A percentile compares a stretch with the other conserved stretches of the same genome.
Evolutionary conservation across 2,888 invertebrate genomes (phyloP).

Genomic region (Sarcophaga caerulescens): DNA sequence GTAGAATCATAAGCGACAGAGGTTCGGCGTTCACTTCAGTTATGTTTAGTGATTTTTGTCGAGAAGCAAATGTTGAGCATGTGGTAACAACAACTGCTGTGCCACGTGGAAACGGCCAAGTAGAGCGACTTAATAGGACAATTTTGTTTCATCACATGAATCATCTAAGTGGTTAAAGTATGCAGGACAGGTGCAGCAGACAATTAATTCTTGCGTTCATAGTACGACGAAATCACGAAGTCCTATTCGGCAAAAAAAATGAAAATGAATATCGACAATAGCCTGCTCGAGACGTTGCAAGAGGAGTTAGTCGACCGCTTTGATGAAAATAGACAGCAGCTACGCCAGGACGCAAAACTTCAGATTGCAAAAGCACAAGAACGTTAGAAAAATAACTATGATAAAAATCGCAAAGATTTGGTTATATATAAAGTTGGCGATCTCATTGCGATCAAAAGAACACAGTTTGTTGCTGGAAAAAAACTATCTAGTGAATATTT

Average conservation of each 20-base stretch:
- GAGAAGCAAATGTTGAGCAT: slow-evolving; percentile 7
- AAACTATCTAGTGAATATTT: not conserved
- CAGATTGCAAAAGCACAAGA: slow-evolving; percentile 3
- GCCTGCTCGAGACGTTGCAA: too few species aligned
- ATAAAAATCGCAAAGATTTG: too few species aligned
- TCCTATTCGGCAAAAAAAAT: too few species aligned
- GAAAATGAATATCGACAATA: too few species aligned
- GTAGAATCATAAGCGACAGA: slow-evolving; percentile 28
- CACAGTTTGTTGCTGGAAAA: not conserved
- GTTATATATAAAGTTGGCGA: too few species aligned
- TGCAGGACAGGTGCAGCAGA: slow-evolving; percentile 16
- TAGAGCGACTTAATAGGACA: slow-evolving; percentile 8
- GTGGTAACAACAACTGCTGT: slow-evolving; percentile 3
- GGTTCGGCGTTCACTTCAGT: slow-evolving; percentile 30
- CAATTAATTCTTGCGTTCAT: too few species aligned
- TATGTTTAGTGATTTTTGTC: slow-evolving; percentile 9
- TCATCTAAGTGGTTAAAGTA: not conserved
- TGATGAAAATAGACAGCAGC: too few species aligned
- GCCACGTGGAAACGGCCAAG: not conserved
- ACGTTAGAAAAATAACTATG: not conserved
- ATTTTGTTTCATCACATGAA: not conserved
- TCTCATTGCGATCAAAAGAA: too few species aligned
- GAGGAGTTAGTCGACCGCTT: too few species aligned
- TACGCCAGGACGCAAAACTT: not conserved
- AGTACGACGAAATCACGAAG: too few species aligned